These are phyloP conservation scores for Hemithea aestivaria DNA, from an alignment of 2,888 invertebrate species.

Conservation along the genomic window DNA sequence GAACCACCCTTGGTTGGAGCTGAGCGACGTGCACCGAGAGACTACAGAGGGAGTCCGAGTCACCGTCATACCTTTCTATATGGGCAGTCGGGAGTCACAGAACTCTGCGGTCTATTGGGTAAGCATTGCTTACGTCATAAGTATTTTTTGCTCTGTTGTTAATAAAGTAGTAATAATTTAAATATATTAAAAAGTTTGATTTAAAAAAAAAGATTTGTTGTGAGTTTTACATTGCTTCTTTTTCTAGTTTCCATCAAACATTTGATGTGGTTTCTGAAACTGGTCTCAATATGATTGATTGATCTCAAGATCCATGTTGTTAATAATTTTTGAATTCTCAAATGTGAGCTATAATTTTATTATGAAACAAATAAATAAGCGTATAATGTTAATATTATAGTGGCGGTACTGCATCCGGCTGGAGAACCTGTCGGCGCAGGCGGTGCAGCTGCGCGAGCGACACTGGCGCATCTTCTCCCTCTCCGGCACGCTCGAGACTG, in stretches of 20 bases:
- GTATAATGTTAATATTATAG: no score
- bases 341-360: no score
- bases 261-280: no score
- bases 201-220: no score
- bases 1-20: slow-evolving; percentile 97
- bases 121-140: slow-evolving; percentile 29
- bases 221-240: no score
- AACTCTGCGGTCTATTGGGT: slow-evolving; percentile 96
- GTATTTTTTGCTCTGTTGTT: background rate
- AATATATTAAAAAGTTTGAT: no score
- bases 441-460: slow-evolving; percentile 96
- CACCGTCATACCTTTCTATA: slow-evolving; percentile 99
- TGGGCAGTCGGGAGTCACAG: slow-evolving; percentile 96
- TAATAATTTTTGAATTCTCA: no score
- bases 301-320: no score
- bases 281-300: no score
- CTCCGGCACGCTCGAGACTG: slow-evolving; percentile 95
- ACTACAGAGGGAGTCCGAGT: slow-evolving; percentile 97
- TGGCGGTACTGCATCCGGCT: slow-evolving; percentile 99
- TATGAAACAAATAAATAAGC: no score
- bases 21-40: slow-evolving; percentile 98
- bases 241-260: no score
- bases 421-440: slow-evolving; percentile 93
- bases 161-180: no score
- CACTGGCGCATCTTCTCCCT: slow-evolving; percentile 99